Evolutionary conservation across 1,140 invertebrate species (phyloP).

Genomic region (Achroia grisella): DNA sequence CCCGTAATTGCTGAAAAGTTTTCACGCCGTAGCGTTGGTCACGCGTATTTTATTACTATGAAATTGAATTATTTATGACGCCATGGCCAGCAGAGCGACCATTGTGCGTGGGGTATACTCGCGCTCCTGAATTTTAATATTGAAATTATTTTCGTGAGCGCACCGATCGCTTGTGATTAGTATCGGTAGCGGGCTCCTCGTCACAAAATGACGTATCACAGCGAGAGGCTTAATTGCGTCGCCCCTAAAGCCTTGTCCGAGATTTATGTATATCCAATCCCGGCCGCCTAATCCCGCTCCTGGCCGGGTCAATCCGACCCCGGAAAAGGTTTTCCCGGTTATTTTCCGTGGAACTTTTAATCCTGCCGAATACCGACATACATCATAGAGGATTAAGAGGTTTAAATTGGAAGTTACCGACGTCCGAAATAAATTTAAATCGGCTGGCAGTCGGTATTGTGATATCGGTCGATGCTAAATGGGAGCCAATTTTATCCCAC

Average conservation of each 20-base stretch:
- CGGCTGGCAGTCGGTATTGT: constrained; percentile 69
- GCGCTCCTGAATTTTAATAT: constrained; percentile 67
- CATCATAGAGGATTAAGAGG: constrained; percentile 73
- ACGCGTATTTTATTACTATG: constrained; percentile 73
- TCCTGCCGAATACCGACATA: constrained; percentile 72
- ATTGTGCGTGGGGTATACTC: constrained; percentile 41
- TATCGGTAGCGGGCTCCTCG: constrained; percentile 34
- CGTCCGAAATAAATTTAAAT: constrained; percentile 73
- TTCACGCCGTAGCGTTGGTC: constrained; percentile 64
- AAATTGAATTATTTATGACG: constrained; percentile 73
- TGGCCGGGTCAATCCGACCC: constrained; percentile 67
- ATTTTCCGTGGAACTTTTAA: constrained; percentile 74
- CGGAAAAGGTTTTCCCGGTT: constrained; percentile 73
- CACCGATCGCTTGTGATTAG: constrained; percentile 46
- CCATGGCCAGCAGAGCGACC: constrained; percentile 47
- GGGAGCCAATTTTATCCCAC: constrained; percentile 59
- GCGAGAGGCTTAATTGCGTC: constrained; percentile 61
- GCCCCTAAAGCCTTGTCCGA: constrained; percentile 60
- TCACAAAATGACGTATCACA: constrained; percentile 67
- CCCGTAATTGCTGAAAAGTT: constrained; percentile 72
- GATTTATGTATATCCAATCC: constrained; percentile 73
- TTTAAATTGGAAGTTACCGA: constrained; percentile 74
- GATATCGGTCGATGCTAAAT: constrained; percentile 68
- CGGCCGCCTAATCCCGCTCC: constrained; percentile 64
- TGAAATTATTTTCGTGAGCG: constrained; percentile 48